phyloP scores from a whole-genome alignment of 2,888 invertebrate genomes.

The Automeris io region DNA sequence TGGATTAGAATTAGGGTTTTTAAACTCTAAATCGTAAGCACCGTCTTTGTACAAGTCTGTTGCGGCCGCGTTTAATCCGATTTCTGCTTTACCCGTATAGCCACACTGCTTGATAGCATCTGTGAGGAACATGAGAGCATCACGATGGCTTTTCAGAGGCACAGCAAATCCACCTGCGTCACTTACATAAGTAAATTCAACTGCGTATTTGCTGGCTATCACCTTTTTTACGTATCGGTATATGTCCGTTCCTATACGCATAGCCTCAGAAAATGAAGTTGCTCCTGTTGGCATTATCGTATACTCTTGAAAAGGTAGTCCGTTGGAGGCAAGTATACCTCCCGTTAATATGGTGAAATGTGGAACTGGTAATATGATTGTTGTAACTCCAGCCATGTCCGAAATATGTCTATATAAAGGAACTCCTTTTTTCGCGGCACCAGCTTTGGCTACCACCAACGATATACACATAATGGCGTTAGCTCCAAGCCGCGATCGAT shows the following conservation, averaged over 20 bases:
- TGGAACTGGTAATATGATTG: constrained; percentile 96
- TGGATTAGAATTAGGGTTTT: constrained; percentile 93
- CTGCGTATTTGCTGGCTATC: constrained; percentile 91
- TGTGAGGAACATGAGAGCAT: constrained; percentile 89
- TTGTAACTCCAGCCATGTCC: constrained; percentile 92
- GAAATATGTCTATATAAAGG: constrained; percentile 95
- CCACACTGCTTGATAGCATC: constrained; percentile 95
- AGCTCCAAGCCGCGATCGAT: constrained; percentile 95
- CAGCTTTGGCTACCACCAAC: constrained; percentile 96
- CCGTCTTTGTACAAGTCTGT: constrained; percentile 94
- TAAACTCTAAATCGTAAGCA: constrained; percentile 97
- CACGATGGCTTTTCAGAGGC: constrained; percentile 95
- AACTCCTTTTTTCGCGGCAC: constrained; percentile 94
- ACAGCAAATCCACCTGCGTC: constrained; percentile 99
- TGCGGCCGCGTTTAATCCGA: constrained; percentile 98
- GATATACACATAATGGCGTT: constrained; percentile 98
- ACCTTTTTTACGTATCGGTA: constrained; percentile 95
- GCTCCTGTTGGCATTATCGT: constrained; percentile 96
- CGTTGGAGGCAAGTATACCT: constrained; percentile 97
- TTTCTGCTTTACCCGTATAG: constrained; percentile 92
- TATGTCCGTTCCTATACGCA: constrained; percentile 97
- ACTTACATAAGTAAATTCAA: constrained; percentile 95
- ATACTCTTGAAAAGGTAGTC: constrained; percentile 96
- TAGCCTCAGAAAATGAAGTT: constrained; percentile 92
- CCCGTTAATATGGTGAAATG: constrained; percentile 99